phyloP scores from a whole-genome alignment of 2,888 invertebrate species.

The Rhamphomyia laevipes region DNA sequence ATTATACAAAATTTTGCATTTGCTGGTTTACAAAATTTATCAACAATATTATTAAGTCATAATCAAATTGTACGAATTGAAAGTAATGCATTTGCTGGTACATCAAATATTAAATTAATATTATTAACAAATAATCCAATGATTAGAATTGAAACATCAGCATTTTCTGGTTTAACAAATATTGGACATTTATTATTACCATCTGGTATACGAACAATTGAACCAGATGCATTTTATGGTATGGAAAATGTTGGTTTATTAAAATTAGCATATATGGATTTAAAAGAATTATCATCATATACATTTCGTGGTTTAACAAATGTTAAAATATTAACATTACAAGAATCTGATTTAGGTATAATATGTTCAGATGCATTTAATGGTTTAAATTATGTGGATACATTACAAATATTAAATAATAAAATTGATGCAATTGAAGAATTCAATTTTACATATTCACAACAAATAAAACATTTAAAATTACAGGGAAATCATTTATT shows the following conservation, averaged over 20 bases:
- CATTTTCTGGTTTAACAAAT: slow-evolving; percentile 73
- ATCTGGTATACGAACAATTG: slow-evolving; percentile 62
- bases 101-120: slow-evolving; percentile 69
- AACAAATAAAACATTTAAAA: slow-evolving; percentile 57
- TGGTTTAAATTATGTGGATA: slow-evolving; percentile 58
- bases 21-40: slow-evolving; percentile 70
- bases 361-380: slow-evolving; percentile 64
- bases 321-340: slow-evolving; percentile 61
- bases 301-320: slow-evolving; percentile 69
- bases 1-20: slow-evolving; percentile 75
- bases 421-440: slow-evolving; percentile 74
- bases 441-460: slow-evolving; percentile 56
- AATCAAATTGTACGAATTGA: slow-evolving; percentile 59
- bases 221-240: slow-evolving; percentile 70
- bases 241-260: slow-evolving; percentile 71
- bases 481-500: slow-evolving; percentile 75
- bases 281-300: slow-evolving; percentile 54
- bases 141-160: slow-evolving; percentile 65
- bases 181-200: slow-evolving; percentile 76
- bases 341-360: slow-evolving; percentile 70
- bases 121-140: slow-evolving; percentile 76
- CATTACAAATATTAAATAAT: slow-evolving; percentile 67
- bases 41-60: slow-evolving; percentile 54
- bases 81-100: slow-evolving; percentile 76
- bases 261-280: slow-evolving; percentile 74